Percentiles rank a stretch among this genome's conserved stretches.
phyloP scores from a whole-genome alignment of 1,140 invertebrate genomes.

The Lepidostoma basale region DNA sequence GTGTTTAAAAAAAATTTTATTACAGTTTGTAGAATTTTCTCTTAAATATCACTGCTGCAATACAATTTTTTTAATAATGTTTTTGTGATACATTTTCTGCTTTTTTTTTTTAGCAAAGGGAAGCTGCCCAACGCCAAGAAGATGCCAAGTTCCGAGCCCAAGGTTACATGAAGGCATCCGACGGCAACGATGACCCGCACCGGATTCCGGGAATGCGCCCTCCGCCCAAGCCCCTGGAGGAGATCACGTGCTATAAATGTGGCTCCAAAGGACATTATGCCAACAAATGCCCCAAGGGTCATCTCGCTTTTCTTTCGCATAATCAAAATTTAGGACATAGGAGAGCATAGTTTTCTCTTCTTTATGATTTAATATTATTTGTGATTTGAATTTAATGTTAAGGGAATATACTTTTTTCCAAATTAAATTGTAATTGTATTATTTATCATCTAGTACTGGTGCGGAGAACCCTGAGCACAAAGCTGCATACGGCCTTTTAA shows the following conservation, averaged over 20 bases:
- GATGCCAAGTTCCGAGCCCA: conserved; percentile 57
- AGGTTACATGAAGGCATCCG: conserved; percentile 55
- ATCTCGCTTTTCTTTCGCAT: conserved; percentile 91
- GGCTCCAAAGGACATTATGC: conserved; percentile 99
- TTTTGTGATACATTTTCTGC: no score
- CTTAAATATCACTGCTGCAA: no score
- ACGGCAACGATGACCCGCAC: conserved; percentile 48
- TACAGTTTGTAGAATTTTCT: no score
- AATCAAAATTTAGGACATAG: conserved; percentile 51
- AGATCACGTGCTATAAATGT: conserved; percentile 97
- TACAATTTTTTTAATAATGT: no score
- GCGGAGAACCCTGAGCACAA: no score
- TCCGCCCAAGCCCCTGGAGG: conserved; percentile 81
- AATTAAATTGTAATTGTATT: neutral
- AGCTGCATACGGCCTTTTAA: no score
- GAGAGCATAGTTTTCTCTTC: no score
- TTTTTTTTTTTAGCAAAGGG: conserved; percentile 52
- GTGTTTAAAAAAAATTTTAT: no score
- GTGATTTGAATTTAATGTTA: neutral
- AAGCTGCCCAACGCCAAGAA: conserved; percentile 58
- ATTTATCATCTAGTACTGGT: no score
- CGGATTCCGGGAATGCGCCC: conserved; percentile 47
- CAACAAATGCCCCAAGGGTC: conserved; percentile 97
- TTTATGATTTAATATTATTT: conserved; percentile 6
- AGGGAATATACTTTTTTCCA: neutral